These are phyloP conservation scores for Lysandra bellargus DNA, from an alignment of 2,888 invertebrate species.

Conservation along the genomic window DNA sequence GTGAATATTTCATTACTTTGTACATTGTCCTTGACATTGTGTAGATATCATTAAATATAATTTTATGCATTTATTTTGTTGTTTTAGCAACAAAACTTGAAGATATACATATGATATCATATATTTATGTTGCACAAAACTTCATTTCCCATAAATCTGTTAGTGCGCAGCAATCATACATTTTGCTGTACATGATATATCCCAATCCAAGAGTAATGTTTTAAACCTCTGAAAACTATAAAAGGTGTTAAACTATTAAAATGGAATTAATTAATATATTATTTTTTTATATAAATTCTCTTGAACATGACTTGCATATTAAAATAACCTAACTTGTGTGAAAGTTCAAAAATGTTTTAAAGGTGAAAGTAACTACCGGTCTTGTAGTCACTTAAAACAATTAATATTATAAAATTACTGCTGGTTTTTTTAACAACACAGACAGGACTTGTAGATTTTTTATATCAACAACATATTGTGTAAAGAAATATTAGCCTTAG, in stretches of 20 bases:
- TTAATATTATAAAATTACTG: neutral
- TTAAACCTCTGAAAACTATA: no score
- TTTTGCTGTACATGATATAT: neutral
- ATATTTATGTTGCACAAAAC: neutral
- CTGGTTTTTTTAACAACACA: no score
- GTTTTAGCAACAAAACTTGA: neutral
- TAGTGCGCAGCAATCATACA: neutral
- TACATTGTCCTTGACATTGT: conserved; percentile 9
- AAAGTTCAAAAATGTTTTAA: neutral
- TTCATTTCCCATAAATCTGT: no score
- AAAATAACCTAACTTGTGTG: neutral
- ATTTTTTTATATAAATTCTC: neutral
- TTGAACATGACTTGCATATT: neutral
- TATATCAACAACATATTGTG: no score
- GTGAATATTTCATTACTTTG: neutral
- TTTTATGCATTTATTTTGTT: neutral
- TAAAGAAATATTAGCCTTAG: no score
- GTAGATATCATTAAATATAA: neutral
- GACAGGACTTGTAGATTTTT: no score
- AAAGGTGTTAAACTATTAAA: neutral
- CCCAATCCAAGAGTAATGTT: no score
- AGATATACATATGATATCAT: neutral
- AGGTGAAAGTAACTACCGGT: neutral
- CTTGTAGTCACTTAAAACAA: neutral
- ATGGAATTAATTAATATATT: neutral